Conservation (phyloP, 2,113 vertebrate genomes). For the Melanerpes formicivorus region DNA sequence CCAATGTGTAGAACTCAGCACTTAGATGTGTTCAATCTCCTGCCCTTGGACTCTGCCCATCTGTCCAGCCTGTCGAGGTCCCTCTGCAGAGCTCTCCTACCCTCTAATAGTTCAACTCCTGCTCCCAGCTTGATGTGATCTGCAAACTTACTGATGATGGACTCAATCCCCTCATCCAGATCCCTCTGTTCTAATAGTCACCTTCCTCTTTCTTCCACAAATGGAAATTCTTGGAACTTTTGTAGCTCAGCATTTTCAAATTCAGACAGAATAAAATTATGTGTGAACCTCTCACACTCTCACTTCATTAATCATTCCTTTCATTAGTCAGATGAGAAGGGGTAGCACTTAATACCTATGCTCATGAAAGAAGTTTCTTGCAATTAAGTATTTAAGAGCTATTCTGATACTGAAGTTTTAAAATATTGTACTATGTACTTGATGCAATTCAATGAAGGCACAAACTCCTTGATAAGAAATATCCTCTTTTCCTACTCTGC, state of each 20-base stretch:
- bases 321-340: slow-evolving; percentile 17
- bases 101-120: too few species aligned
- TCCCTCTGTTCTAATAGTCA: neutral
- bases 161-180: too few species aligned
- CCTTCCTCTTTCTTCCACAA: neutral
- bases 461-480: neutral
- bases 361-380: neutral
- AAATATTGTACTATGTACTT: neutral
- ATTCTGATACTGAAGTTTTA: neutral
- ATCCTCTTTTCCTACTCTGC: neutral
- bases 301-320: neutral
- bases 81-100: too few species aligned
- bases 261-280: neutral
- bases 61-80: too few species aligned
- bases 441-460: neutral
- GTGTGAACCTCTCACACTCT: neutral
- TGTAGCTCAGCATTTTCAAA: neutral
- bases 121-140: too few species aligned
- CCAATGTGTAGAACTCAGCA: too few species aligned
- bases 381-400: neutral
- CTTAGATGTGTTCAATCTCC: too few species aligned
- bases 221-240: neutral
- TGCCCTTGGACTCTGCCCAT: too few species aligned
- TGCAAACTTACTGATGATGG: too few species aligned
- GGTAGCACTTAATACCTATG: neutral